A percentile compares a stretch with the other conserved stretches of the same genome.
These are phyloP conservation scores for Neoarius graeffei DNA, from an alignment of 2,113 vertebrate species.

Conservation along the genomic window DNA sequence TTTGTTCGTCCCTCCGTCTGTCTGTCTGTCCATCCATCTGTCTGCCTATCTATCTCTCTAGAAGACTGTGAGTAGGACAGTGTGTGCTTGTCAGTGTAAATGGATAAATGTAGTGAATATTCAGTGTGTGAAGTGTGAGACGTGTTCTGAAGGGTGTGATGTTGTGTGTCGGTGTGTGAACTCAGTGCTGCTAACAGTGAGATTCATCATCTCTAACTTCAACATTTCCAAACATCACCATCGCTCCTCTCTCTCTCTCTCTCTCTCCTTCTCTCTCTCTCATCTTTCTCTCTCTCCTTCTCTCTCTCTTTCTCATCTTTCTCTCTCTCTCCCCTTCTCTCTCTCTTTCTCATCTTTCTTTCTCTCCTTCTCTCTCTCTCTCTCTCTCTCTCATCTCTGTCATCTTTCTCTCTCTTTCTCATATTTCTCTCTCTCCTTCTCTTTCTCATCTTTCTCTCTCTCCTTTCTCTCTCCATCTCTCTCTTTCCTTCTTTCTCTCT, in stretches of 20 bases:
- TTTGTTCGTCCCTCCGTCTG: no score
- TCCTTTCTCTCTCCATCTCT: no score
- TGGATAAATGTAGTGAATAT: background rate
- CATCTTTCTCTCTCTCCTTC: background rate
- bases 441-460: background rate
- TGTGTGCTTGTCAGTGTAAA: background rate
- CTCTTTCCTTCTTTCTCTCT: no score
- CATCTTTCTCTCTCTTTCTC: no score
- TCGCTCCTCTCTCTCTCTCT: background rate
- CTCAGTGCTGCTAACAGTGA: background rate
- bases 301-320: background rate
- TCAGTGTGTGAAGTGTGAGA: background rate
- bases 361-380: background rate
- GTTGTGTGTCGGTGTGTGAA: background rate
- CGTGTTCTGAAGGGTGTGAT: background rate
- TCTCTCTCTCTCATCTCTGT: background rate
- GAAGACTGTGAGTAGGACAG: background rate
- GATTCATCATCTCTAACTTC: background rate
- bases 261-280: background rate
- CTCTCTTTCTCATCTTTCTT: background rate
- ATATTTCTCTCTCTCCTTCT: background rate
- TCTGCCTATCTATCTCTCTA: background rate
- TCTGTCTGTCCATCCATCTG: background rate
- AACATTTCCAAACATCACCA: constrained; percentile 1
- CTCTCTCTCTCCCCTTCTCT: background rate